Conservation (phyloP, 2,888 invertebrate species). For the Bombyx huttoni region DNA sequence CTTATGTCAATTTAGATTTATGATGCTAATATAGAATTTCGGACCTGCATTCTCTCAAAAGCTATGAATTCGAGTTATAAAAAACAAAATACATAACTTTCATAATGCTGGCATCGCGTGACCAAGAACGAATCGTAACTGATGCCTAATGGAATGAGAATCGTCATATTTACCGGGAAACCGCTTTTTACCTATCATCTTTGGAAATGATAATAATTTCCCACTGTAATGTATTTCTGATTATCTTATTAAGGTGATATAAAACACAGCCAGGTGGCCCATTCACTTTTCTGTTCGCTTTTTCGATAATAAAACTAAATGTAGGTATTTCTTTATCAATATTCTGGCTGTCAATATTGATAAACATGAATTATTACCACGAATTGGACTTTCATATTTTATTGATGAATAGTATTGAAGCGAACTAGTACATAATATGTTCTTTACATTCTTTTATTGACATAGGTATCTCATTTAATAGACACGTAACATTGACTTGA, state of each 20-base stretch:
- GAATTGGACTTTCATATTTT: neutral
- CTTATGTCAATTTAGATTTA: no score
- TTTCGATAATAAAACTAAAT: neutral
- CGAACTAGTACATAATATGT: neutral
- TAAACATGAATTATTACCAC: neutral
- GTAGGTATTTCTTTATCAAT: neutral
- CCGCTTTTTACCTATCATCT: constrained; percentile 53
- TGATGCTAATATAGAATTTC: no score
- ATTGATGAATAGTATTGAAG: neutral
- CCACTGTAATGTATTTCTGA: constrained; percentile 44
- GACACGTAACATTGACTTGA: neutral
- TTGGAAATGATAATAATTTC: constrained; percentile 41
- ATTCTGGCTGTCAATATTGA: neutral
- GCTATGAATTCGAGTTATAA: constrained; percentile 6
- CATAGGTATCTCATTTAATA: neutral
- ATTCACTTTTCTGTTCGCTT: neutral
- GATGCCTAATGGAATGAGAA: constrained; percentile 62
- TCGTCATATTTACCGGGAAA: constrained; percentile 60
- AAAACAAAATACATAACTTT: constrained; percentile 29
- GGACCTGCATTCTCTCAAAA: neutral
- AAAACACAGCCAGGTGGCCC: neutral
- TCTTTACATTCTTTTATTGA: neutral
- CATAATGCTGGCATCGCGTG: constrained; percentile 64
- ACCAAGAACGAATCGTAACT: constrained; percentile 56
- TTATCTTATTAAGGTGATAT: constrained; percentile 20